phyloP scores from a whole-genome alignment of 2,888 invertebrate genomes.

The Diogma glabrata region DNA sequence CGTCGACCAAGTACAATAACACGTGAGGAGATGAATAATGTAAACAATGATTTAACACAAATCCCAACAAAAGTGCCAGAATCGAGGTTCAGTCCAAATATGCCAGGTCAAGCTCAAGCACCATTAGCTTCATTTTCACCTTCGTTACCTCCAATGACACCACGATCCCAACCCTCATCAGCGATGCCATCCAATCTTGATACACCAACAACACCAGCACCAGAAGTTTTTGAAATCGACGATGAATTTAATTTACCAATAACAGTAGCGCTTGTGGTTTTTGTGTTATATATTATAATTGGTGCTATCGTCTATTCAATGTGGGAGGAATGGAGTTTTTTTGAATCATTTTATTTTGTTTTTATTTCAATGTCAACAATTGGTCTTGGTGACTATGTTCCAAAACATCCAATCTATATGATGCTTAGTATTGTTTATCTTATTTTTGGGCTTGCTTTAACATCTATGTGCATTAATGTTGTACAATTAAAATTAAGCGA shows the following conservation, averaged over 20 bases:
- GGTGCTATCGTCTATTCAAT: conserved; percentile 71
- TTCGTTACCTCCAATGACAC: conserved; percentile 26
- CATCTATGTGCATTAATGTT: conserved; percentile 95
- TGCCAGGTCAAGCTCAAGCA: no score
- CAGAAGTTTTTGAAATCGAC: conserved; percentile 65
- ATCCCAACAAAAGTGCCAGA: conserved; percentile 26
- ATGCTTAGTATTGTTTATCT: conserved; percentile 87
- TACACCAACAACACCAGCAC: conserved; percentile 65
- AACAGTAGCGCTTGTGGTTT: conserved; percentile 71
- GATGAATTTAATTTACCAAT: conserved; percentile 94
- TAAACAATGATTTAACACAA: background rate
- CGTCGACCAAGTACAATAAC: conserved; percentile 55
- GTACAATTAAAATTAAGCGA: conserved; percentile 74
- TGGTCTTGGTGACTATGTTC: conserved; percentile 89
- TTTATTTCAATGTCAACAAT: conserved; percentile 96
- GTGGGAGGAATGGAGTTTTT: conserved; percentile 80
- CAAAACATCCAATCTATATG: conserved; percentile 76
- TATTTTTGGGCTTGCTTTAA: conserved; percentile 86
- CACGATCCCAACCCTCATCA: conserved; percentile 28
- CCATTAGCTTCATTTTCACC: conserved; percentile 22
- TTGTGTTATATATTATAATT: conserved; percentile 74
- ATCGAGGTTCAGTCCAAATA: no score
- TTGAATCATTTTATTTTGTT: conserved; percentile 92
- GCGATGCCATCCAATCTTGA: conserved; percentile 31
- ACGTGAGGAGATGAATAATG: conserved; percentile 22